Evolutionary conservation across 2,888 invertebrate genomes (phyloP).

Genomic region (Cryptosula pallasiana): DNA sequence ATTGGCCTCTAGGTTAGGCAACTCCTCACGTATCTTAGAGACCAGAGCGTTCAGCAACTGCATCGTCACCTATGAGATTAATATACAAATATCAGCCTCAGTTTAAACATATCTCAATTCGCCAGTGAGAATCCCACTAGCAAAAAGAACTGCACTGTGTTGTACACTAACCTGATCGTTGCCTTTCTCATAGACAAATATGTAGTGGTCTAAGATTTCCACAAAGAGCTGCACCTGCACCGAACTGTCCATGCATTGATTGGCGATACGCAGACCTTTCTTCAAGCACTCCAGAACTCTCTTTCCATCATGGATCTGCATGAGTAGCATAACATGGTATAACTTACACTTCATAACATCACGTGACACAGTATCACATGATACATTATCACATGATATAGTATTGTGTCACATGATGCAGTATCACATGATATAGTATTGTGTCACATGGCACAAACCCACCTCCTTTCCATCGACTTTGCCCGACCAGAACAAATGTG

Average conservation of each 20-base stretch:
- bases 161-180: conserved; percentile 65
- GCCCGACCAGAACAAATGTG: conserved; percentile 96
- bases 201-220: conserved; percentile 87
- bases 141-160: too few relatives aligned
- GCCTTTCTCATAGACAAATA: conserved; percentile 85
- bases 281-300: conserved; percentile 90
- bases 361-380: not conserved
- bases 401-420: too few relatives aligned
- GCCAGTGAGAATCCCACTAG: too few relatives aligned
- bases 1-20: conserved; percentile 86
- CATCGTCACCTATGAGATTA: conserved; percentile 66
- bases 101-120: too few relatives aligned
- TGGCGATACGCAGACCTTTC: conserved; percentile 88
- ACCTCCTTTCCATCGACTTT: conserved; percentile 42
- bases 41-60: conserved; percentile 70
- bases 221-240: conserved; percentile 94
- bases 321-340: too few relatives aligned
- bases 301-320: conserved; percentile 78
- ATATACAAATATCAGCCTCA: too few relatives aligned
- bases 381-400: not conserved
- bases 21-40: conserved; percentile 83
- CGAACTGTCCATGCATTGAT: conserved; percentile 93
- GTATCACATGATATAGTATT: too few relatives aligned
- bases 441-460: too few relatives aligned
- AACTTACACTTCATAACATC: too few relatives aligned